phyloP scores from a whole-genome alignment of 2,113 vertebrate species.

The Neogale vison region DNA sequence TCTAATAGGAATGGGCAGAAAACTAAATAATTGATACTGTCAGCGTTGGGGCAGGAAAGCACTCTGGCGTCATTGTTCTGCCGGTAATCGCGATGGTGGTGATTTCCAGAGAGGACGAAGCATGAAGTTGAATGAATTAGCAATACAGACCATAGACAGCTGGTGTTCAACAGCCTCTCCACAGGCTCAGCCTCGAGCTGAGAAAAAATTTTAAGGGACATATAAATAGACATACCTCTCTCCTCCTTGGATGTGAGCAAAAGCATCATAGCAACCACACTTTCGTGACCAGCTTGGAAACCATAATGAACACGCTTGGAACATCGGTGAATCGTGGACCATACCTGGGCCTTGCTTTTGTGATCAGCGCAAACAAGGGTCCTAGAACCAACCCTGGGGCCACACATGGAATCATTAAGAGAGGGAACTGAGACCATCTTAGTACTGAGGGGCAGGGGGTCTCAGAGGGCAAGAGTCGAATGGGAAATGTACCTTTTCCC shows the following conservation, averaged over 20 bases:
- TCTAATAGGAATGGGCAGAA: constrained; percentile 90
- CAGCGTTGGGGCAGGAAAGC: constrained; percentile 80
- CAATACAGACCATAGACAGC: constrained; percentile 83
- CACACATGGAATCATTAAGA: not conserved
- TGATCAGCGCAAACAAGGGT: not conserved
- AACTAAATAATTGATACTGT: constrained; percentile 89
- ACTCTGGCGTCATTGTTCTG: constrained; percentile 82
- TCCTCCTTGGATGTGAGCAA: not conserved
- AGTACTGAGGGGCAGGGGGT: too few relatives aligned
- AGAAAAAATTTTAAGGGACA: not conserved
- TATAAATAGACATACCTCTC: constrained; percentile 46
- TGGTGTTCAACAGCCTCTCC: constrained; percentile 80
- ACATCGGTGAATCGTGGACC: not conserved
- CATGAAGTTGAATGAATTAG: constrained; percentile 87
- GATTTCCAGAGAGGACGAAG: constrained; percentile 88
- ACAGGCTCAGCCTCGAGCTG: constrained; percentile 61
- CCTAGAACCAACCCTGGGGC: not conserved
- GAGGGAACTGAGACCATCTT: not conserved
- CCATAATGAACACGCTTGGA: not conserved
- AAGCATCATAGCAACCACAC: not conserved
- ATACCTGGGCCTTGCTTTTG: not conserved
- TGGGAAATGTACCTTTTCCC: not conserved
- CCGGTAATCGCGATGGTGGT: constrained; percentile 77
- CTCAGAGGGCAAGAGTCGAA: not conserved
- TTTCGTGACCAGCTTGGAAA: not conserved